Percentiles rank a stretch among this genome's conserved stretches.
These are phyloP conservation scores for Sympetrum striolatum DNA, from an alignment of 2,888 invertebrate genomes.

Conservation along the genomic window DNA sequence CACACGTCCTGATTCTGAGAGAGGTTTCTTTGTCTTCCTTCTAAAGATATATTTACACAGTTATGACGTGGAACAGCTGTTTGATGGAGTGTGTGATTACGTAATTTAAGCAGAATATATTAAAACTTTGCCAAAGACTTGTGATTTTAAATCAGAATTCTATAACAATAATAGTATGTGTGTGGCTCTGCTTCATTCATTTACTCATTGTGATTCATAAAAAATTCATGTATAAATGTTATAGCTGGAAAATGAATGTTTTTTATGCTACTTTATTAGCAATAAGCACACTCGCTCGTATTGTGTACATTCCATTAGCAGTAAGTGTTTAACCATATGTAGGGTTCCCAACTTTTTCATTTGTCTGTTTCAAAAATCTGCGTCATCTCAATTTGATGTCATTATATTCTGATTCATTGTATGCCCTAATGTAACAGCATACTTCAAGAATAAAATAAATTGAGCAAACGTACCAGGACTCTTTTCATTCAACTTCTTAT, in stretches of 20 bases:
- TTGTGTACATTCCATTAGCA: background rate
- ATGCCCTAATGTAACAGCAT: conserved; percentile 38
- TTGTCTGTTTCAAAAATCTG: conserved; percentile 15
- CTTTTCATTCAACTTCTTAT: conserved; percentile 27
- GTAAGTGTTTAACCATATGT: conserved; percentile 35
- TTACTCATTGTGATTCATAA: background rate
- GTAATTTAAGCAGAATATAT: background rate
- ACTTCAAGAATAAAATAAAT: conserved; percentile 36
- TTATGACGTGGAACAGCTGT: background rate
- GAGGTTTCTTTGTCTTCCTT: background rate
- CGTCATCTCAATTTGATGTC: conserved; percentile 32
- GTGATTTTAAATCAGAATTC: background rate
- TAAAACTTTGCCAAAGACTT: background rate
- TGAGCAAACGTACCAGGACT: conserved; percentile 35
- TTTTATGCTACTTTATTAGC: conserved; percentile 10
- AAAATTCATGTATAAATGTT: conserved; percentile 2
- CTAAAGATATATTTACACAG: background rate
- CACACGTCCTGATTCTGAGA: background rate
- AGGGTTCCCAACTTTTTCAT: conserved; percentile 40
- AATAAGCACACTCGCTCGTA: conserved; percentile 13
- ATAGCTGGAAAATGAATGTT: conserved; percentile 3
- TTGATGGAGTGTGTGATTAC: background rate
- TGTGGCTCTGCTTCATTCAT: background rate
- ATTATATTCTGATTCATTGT: conserved; percentile 34
- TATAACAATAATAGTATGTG: background rate